Evolutionary conservation across 2,797 vertebrate genomes (phyloP), one percentile per base, ranked within the genome.

Genomic region (Eleutherodactylus coqui): DNA sequence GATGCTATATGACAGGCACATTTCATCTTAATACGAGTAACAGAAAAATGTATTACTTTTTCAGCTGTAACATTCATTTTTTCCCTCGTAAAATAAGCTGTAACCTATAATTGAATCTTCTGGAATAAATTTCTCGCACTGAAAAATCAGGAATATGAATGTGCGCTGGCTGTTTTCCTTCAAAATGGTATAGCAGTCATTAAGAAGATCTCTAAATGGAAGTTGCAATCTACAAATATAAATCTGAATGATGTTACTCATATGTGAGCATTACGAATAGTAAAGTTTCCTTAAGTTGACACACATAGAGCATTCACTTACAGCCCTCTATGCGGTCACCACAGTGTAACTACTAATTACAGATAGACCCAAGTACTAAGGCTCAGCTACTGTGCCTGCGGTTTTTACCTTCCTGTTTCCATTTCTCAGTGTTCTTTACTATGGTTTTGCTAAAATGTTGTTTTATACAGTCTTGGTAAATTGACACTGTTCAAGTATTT

Each of bases 201-300:
- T 84, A 84, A 62, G 82, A 53, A 38, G 69, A 34, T 67, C 75
- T 85, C 75, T 78, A 67, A 75, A 79, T 64, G 75, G 47, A 85
- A 85, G 62, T 51, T 62, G 43, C 47, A 67, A 41, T 53, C 60
- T 67, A 69, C 51, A 76, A 84, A 84, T 84, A 77, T 69, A 77
- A 67, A 77, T 84, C 58, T 84, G 72, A 84, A 84, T 84, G 55
- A 79, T 85, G 83, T 79, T 85, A 78, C 83, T 78, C 75, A 85
- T 85, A 69, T 27, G 47, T 24, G 75, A 70, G 79, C 24, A 84
- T 84, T 75, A 84, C 82, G 79, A 85, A 85, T 79, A 85, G 60
- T 53, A 79, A 78, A 41, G 73, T 75, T 85, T 85, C 58, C 58
- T 55, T 38, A 58, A 76, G 58, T 53, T 78, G 53, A 85, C 75